Evolutionary conservation across 1,140 invertebrate species (phyloP).

Genomic region (Drosophila pseudoobscura): DNA sequence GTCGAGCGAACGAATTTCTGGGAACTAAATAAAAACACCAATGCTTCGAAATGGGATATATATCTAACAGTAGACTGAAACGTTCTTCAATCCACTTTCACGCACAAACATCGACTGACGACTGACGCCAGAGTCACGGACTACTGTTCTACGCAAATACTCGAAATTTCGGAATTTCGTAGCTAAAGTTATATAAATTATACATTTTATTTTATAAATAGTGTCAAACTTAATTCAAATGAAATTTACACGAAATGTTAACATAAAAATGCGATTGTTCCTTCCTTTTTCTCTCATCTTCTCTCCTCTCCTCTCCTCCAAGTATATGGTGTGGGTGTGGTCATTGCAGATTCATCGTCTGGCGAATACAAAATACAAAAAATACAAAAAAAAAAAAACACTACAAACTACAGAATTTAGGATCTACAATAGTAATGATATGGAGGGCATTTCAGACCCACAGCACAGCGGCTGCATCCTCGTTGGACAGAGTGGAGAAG

Average conservation of each 20-base stretch:
- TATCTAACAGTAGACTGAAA: background rate
- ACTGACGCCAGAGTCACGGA: no score
- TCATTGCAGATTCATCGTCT: no score
- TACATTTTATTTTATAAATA: slow-evolving; percentile 67
- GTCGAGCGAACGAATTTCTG: slow-evolving; percentile 32
- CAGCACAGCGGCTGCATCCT: slow-evolving; percentile 74
- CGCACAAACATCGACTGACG: background rate
- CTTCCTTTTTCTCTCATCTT: background rate
- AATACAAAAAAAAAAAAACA: slow-evolving; percentile 2
- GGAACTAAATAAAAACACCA: no score
- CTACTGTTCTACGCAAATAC: no score
- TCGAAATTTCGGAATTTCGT: no score
- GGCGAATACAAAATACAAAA: no score
- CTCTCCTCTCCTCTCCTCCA: slow-evolving; percentile 4
- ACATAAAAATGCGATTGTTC: slow-evolving; percentile 55
- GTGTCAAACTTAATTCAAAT: slow-evolving; percentile 61
- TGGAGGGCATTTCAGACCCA: slow-evolving; percentile 62
- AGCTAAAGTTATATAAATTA: slow-evolving; percentile 16
- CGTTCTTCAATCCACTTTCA: no score
- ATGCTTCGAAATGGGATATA: background rate
- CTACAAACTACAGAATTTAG: slow-evolving; percentile 10
- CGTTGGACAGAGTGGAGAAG: slow-evolving; percentile 80
- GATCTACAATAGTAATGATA: slow-evolving; percentile 28
- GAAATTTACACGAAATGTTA: slow-evolving; percentile 53
- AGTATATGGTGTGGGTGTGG: background rate